Evolutionary conservation across 2,797 vertebrate species (phyloP).

Genomic region (Clarias laeviceps): DNA sequence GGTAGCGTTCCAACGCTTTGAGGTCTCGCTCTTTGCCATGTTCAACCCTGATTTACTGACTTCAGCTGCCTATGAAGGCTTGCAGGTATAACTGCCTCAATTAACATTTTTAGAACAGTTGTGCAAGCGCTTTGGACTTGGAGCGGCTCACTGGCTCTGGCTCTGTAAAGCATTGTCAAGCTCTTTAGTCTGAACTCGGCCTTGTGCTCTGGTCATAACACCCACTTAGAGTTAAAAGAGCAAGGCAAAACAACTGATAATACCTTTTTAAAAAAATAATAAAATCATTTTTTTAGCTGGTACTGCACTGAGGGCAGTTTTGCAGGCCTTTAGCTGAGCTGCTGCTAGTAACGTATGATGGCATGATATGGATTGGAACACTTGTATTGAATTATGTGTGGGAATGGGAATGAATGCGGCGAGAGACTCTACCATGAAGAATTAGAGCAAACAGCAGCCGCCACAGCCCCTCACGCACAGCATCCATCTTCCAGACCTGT

Average conservation of each 20-base stretch:
- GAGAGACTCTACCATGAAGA: constrained; percentile 55
- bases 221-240: constrained; percentile 44
- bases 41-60: constrained; percentile 77
- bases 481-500: constrained; percentile 54
- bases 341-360: constrained; percentile 50
- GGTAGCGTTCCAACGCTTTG: constrained; percentile 78
- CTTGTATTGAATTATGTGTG: constrained; percentile 60
- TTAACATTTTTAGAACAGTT: constrained; percentile 57
- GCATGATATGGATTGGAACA: constrained; percentile 57
- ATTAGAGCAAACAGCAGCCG: constrained; percentile 54
- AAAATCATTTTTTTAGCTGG: constrained; percentile 14
- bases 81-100: constrained; percentile 60
- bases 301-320: constrained; percentile 29
- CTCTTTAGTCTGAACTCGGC: constrained; percentile 30
- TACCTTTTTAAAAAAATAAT: constrained; percentile 21
- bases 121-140: constrained; percentile 49
- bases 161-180: constrained; percentile 26
- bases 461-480: constrained; percentile 41
- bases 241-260: constrained; percentile 52
- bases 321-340: constrained; percentile 30
- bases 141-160: constrained; percentile 32
- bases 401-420: constrained; percentile 46
- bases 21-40: constrained; percentile 64
- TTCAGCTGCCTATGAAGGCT: constrained; percentile 71
- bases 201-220: constrained; percentile 45